Evolutionary conservation across 2,797 vertebrate genomes (phyloP).

Genomic region (Myotis planiceps): DNA sequence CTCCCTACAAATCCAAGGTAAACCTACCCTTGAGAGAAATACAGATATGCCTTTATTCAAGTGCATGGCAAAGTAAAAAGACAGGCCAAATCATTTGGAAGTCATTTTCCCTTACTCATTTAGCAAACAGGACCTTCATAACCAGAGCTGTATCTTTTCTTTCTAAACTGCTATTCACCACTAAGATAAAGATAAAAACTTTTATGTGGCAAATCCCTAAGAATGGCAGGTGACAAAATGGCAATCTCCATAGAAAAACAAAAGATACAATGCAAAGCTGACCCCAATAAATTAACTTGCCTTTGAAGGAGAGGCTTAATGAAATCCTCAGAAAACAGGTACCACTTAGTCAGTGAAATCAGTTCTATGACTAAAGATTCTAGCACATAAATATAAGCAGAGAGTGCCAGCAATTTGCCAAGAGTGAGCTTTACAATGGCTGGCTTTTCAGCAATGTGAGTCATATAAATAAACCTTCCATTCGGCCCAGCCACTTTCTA

Average conservation of each 20-base stretch:
- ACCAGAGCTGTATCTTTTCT: background rate
- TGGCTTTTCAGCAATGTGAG: background rate
- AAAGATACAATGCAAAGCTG: background rate
- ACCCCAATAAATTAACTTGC: background rate
- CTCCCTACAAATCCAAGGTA: background rate
- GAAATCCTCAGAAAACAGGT: background rate
- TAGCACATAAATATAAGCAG: background rate
- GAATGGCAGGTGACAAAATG: background rate
- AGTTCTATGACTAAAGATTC: background rate
- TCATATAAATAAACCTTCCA: background rate
- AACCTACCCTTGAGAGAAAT: background rate
- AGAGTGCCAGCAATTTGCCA: background rate
- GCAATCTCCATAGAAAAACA: background rate
- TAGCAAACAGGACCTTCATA: background rate
- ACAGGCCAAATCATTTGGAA: background rate
- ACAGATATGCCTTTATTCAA: background rate
- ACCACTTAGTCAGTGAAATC: background rate
- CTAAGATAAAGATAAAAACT: background rate
- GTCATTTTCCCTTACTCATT: background rate
- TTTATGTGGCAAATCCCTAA: background rate
- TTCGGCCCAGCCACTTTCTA: background rate
- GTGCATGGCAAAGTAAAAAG: slow-evolving; percentile 11
- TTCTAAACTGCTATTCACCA: slow-evolving; percentile 3
- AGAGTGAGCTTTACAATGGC: background rate
- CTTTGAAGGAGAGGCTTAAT: background rate